phyloP scores from a whole-genome alignment of 2,113 vertebrate species.

The Atherinomorus stipes region DNA sequence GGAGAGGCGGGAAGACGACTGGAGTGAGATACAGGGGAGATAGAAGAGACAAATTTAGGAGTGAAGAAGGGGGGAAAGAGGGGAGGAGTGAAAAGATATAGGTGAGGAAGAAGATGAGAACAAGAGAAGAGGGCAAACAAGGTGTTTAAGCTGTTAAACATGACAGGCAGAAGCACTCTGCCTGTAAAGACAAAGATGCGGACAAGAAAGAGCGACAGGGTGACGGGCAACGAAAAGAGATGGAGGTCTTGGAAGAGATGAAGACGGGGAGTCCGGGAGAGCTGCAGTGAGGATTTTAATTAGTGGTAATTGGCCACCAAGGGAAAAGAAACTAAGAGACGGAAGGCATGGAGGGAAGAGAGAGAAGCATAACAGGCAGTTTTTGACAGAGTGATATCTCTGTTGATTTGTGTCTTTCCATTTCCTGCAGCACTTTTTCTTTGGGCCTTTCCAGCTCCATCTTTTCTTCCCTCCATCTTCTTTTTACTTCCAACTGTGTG shows the following conservation, averaged over 20 bases:
- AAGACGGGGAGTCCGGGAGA: slow-evolving; percentile 61
- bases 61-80: slow-evolving; percentile 14
- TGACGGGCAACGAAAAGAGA: slow-evolving; percentile 50
- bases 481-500: slow-evolving; percentile 43
- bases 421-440: slow-evolving; percentile 58
- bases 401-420: slow-evolving; percentile 69
- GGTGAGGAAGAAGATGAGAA: slow-evolving; percentile 45
- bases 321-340: slow-evolving; percentile 75
- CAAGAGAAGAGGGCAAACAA: slow-evolving; percentile 32
- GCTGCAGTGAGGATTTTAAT: slow-evolving; percentile 83
- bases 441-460: slow-evolving; percentile 42
- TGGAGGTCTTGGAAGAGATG: slow-evolving; percentile 66
- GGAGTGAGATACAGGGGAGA: slow-evolving; percentile 13
- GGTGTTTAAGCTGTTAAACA: slow-evolving; percentile 54
- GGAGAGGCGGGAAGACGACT: slow-evolving; percentile 19
- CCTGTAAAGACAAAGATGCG: slow-evolving; percentile 49
- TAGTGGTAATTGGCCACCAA: slow-evolving; percentile 85
- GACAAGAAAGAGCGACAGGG: slow-evolving; percentile 43
- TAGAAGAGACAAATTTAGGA: slow-evolving; percentile 24
- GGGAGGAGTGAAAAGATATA: slow-evolving; percentile 31
- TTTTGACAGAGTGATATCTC: slow-evolving; percentile 76
- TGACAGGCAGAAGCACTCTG: slow-evolving; percentile 5
- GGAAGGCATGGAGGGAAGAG: slow-evolving; percentile 45
- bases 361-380: slow-evolving; percentile 49
- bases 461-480: slow-evolving; percentile 45